A percentile compares a stretch with the other conserved stretches of the same genome.
Conservation (phyloP, 1,140 invertebrate genomes). For the Nephila pilipes region DNA sequence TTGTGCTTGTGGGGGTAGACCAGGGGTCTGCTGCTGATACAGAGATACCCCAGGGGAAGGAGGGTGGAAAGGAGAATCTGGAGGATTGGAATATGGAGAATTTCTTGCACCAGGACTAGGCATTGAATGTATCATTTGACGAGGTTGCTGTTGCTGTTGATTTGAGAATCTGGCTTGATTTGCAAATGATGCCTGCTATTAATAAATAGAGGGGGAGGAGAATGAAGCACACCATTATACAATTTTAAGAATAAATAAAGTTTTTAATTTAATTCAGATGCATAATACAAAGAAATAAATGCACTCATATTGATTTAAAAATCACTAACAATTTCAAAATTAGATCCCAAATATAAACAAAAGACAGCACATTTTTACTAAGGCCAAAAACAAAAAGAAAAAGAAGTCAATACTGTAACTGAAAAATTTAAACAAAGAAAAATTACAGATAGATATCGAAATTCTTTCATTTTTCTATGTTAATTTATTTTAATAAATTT, state of each 20-base stretch:
- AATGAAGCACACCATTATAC: no score
- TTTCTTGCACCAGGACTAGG: slow-evolving; percentile 72
- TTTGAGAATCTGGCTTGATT: not conserved
- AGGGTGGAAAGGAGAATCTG: slow-evolving; percentile 74
- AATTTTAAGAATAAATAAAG: no score
- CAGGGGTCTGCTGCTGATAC: slow-evolving; percentile 49
- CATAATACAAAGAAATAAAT: not conserved
- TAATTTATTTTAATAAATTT: no score
- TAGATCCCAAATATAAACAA: no score
- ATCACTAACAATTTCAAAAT: no score
- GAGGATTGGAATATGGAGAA: slow-evolving; percentile 64
- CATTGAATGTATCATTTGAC: slow-evolving; percentile 65
- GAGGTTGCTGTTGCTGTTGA: slow-evolving; percentile 65
- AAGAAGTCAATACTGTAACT: no score
- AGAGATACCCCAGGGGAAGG: slow-evolving; percentile 50
- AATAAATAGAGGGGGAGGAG: not conserved
- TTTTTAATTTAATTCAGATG: not conserved
- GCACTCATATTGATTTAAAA: no score
- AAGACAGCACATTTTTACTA: no score
- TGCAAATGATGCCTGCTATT: slow-evolving; percentile 40
- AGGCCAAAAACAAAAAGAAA: no score
- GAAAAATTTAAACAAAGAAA: no score
- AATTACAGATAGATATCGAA: no score
- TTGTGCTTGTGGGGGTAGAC: slow-evolving; percentile 45
- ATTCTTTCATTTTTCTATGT: no score